phyloP scores from a whole-genome alignment of 2,797 vertebrate species.

The Thunnus albacares region DNA sequence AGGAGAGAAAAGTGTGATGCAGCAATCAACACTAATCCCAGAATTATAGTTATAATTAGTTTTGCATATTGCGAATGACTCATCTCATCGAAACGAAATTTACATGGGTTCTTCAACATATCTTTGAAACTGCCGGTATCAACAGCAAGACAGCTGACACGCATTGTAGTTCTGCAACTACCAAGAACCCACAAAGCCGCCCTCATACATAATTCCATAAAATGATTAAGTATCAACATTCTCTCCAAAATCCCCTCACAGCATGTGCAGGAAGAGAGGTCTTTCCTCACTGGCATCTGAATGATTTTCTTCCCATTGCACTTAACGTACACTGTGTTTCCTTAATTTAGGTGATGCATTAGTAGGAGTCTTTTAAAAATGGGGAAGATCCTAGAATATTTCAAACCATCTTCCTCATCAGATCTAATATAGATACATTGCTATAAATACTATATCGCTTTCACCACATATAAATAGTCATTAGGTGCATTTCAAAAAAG shows the following conservation, averaged over 20 bases:
- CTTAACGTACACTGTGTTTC: slow-evolving; percentile 23
- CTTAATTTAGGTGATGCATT: slow-evolving; percentile 4
- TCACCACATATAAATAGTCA: no score
- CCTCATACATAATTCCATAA: slow-evolving; percentile 52
- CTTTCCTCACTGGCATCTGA: slow-evolving; percentile 35
- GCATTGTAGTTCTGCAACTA: slow-evolving; percentile 2
- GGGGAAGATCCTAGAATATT: not conserved
- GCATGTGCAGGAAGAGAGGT: slow-evolving; percentile 33
- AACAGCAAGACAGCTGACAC: slow-evolving; percentile 24
- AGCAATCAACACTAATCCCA: slow-evolving; percentile 58
- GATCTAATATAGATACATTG: no score
- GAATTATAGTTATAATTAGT: slow-evolving; percentile 60
- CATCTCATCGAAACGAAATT: slow-evolving; percentile 41
- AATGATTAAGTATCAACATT: slow-evolving; percentile 45
- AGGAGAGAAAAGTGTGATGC: slow-evolving; percentile 51
- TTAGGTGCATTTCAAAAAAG: no score
- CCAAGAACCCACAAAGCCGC: slow-evolving; percentile 8
- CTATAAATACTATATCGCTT: no score
- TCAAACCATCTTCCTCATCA: not conserved
- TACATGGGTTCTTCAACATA: slow-evolving; percentile 29
- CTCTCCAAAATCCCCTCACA: slow-evolving; percentile 55
- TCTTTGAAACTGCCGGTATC: slow-evolving; percentile 2
- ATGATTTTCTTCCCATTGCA: slow-evolving; percentile 24
- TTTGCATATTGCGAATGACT: slow-evolving; percentile 57
- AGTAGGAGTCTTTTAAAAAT: not conserved